Percentiles rank a stretch among this genome's conserved stretches.
Evolutionary conservation across 2,113 vertebrate species (phyloP).

Genomic region (Pipra filicauda): DNA sequence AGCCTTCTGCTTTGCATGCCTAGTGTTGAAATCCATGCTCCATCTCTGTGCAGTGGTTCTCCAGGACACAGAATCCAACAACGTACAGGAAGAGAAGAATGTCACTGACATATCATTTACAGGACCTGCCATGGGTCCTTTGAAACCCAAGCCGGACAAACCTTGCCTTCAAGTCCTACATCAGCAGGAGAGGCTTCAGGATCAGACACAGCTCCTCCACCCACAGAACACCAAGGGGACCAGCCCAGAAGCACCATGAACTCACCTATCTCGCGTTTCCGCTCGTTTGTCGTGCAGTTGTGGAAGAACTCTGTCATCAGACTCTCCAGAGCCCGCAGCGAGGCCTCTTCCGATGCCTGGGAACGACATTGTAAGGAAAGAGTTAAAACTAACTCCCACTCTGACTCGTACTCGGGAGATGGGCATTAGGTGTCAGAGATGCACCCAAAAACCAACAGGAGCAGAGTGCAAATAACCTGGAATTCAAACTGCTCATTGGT

Average conservation of each 20-base stretch:
- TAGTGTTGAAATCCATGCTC: not conserved
- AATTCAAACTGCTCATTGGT: not conserved
- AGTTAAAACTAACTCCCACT: not conserved
- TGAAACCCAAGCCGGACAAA: fast-evolving
- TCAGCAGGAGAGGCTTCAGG: not conserved
- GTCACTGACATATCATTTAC: fast-evolving
- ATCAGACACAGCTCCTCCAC: not conserved
- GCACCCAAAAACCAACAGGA: not conserved
- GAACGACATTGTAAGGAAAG: not conserved
- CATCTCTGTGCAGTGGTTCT: not conserved
- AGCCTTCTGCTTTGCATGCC: not conserved
- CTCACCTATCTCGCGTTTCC: constrained; percentile 97
- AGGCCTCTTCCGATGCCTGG: constrained; percentile 93
- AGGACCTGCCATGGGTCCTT: not conserved
- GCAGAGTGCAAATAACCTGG: not conserved
- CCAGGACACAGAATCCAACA: not conserved
- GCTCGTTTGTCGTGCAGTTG: constrained; percentile 93
- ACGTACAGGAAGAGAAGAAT: not conserved
- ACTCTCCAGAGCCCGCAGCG: constrained; percentile 90
- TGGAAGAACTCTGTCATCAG: constrained; percentile 99
- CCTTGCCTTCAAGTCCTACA: not conserved
- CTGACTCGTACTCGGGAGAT: not conserved
- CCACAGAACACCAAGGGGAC: fast-evolving
- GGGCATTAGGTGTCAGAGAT: fast-evolving
- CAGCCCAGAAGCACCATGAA: not conserved